Percentiles rank a stretch among this genome's conserved stretches.
These are phyloP conservation scores for Copsychus sechellarum DNA, from an alignment of 2,113 vertebrate genomes.

Conservation along the genomic window DNA sequence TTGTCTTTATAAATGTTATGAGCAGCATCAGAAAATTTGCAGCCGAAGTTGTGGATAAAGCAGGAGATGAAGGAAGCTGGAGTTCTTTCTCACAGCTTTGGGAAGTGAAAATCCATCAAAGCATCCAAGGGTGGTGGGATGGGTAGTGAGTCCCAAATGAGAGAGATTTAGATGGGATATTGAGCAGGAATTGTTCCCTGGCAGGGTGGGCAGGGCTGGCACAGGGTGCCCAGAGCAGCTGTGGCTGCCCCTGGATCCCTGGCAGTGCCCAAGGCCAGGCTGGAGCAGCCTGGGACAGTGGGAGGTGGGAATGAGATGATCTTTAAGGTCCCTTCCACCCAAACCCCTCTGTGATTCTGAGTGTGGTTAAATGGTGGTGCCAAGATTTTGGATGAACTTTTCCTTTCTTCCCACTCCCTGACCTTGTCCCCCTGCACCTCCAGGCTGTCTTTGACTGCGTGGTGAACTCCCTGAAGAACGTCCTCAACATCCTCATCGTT, in stretches of 20 bases:
- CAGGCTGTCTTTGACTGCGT: slow-evolving; percentile 98
- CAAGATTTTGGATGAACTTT: background rate
- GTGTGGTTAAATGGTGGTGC: background rate
- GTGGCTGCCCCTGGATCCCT: background rate
- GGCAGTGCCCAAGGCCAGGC: fast-evolving
- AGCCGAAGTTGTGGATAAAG: background rate
- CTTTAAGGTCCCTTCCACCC: background rate
- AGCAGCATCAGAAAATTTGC: background rate
- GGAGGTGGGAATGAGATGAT: fast-evolving
- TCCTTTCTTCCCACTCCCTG: background rate
- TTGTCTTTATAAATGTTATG: background rate
- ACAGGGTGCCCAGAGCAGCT: background rate
- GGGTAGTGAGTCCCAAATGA: background rate
- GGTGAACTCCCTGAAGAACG: slow-evolving; percentile 96
- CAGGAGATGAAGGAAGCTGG: background rate
- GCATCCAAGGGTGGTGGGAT: background rate
- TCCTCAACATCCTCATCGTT: slow-evolving; percentile 95
- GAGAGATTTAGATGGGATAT: background rate
- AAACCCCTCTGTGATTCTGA: background rate
- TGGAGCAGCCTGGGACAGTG: background rate
- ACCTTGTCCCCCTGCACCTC: background rate
- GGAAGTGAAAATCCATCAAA: background rate
- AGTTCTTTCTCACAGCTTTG: background rate
- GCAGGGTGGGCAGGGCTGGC: background rate
- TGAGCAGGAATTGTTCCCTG: background rate